Evolutionary conservation across 2,113 vertebrate species (phyloP).

Genomic region (Perca schrenkii): DNA sequence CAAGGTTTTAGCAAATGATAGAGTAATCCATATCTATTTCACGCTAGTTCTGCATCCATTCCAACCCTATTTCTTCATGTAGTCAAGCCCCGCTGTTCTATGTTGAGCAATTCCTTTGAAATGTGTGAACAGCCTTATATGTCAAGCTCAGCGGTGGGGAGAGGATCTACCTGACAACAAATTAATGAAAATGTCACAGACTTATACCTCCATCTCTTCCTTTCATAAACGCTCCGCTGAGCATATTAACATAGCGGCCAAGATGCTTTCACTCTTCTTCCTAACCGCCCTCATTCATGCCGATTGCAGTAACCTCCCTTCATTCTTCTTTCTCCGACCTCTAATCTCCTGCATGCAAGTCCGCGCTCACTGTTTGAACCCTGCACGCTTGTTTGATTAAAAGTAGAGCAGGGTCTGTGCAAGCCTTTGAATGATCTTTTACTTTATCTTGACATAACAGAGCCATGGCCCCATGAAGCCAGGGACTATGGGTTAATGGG

Average conservation of each 20-base stretch:
- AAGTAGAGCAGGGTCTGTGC: slow-evolving; percentile 32
- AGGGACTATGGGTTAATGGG: slow-evolving; percentile 64
- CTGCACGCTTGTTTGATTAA: slow-evolving; percentile 62
- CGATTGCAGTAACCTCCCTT: slow-evolving; percentile 26
- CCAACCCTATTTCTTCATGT: slow-evolving; percentile 23
- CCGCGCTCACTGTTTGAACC: slow-evolving; percentile 32
- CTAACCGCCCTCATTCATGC: slow-evolving; percentile 15
- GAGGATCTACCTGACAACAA: slow-evolving; percentile 69
- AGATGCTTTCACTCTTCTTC: slow-evolving; percentile 38
- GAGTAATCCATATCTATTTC: slow-evolving; percentile 35
- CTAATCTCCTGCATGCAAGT: slow-evolving; percentile 39
- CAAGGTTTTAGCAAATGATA: slow-evolving; percentile 28
- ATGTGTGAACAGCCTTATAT: slow-evolving; percentile 45
- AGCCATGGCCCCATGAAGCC: slow-evolving; percentile 57
- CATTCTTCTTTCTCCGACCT: neutral
- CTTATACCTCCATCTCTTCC: slow-evolving; percentile 55
- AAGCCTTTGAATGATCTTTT: slow-evolving; percentile 59
- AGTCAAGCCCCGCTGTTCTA: neutral
- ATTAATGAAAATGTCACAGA: slow-evolving; percentile 77
- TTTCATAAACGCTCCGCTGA: slow-evolving; percentile 46
- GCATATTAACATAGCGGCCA: slow-evolving; percentile 57
- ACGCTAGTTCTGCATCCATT: neutral
- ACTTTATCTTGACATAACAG: slow-evolving; percentile 71
- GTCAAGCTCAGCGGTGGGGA: slow-evolving; percentile 46
- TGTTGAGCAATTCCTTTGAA: slow-evolving; percentile 31